phyloP scores from a whole-genome alignment of 37 sponge, comb jelly and placozoan genomes.

The Chondrilla cf. caribensis region DNA sequence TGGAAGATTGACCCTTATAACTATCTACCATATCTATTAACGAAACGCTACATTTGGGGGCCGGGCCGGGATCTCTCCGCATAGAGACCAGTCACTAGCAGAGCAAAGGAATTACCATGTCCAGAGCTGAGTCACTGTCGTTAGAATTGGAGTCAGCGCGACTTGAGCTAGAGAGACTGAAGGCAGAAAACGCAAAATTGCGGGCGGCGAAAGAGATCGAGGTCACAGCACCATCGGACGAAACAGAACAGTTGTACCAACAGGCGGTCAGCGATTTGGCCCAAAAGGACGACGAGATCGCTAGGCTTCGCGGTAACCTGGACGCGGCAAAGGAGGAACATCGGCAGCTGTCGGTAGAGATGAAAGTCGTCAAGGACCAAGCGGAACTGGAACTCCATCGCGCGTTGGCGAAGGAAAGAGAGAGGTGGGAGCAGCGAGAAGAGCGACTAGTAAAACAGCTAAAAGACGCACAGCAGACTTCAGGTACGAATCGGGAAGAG shows the following conservation, averaged over 20 bases:
- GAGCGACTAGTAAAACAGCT: constrained; percentile 4
- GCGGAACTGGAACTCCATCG: neutral
- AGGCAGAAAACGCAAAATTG: neutral
- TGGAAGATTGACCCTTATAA: no score
- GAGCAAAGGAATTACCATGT: no score
- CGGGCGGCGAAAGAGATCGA: neutral
- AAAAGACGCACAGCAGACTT: neutral
- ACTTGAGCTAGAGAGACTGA: neutral
- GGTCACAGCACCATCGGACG: neutral
- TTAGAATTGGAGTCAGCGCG: neutral
- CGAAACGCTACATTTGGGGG: constrained; percentile 8
- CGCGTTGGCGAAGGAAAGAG: neutral
- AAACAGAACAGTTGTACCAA: neutral
- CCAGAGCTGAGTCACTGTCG: neutral
- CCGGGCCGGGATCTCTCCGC: neutral
- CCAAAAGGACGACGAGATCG: neutral
- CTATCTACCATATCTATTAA: no score
- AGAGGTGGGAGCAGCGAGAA: neutral
- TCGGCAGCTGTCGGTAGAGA: neutral
- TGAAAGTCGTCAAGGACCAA: neutral
- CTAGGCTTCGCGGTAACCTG: neutral
- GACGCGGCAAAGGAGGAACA: neutral
- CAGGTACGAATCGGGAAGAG: neutral
- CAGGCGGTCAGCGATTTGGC: neutral
- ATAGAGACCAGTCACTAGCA: no score